A percentile compares a stretch with the other conserved stretches of the same genome.
Evolutionary conservation across 1,140 invertebrate genomes (phyloP).

Genomic region (Xylocopa sonorina): DNA sequence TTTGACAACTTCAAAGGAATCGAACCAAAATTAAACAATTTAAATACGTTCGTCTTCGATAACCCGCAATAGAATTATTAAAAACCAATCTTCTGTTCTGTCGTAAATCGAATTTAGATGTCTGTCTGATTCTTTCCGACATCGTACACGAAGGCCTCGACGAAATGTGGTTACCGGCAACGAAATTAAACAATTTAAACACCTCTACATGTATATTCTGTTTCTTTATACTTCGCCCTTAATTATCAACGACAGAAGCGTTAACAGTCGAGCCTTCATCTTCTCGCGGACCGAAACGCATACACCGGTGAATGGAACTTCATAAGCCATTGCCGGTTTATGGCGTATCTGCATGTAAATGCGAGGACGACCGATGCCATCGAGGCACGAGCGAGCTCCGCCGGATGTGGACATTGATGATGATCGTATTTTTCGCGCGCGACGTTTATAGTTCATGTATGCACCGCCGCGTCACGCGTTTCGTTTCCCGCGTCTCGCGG

Average conservation of each 20-base stretch:
- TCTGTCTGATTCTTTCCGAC: too few species aligned
- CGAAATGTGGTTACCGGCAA: not conserved
- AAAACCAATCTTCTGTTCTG: too few species aligned
- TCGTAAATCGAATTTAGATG: too few species aligned
- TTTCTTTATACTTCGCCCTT: not conserved
- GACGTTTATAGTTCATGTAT: slow-evolving; percentile 53
- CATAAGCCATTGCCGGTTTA: slow-evolving; percentile 38
- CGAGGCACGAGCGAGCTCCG: not conserved
- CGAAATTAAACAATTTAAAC: not conserved
- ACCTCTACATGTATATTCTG: not conserved
- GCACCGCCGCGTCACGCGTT: slow-evolving; percentile 42
- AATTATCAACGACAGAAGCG: not conserved
- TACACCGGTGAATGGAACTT: slow-evolving; percentile 2
- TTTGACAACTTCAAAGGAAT: too few species aligned
- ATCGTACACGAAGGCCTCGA: too few species aligned
- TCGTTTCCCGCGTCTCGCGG: not conserved
- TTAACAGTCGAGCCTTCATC: not conserved
- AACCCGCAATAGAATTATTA: too few species aligned
- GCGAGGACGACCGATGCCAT: slow-evolving; percentile 18
- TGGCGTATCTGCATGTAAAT: slow-evolving; percentile 43
- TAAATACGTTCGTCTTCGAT: too few species aligned
- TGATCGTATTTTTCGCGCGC: slow-evolving; percentile 48
- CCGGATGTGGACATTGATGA: slow-evolving; percentile 41
- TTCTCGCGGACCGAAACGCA: not conserved
- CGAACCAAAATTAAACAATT: too few species aligned